Evolutionary conservation across 2,888 invertebrate species (phyloP).

Genomic region (Eilema sororculum): DNA sequence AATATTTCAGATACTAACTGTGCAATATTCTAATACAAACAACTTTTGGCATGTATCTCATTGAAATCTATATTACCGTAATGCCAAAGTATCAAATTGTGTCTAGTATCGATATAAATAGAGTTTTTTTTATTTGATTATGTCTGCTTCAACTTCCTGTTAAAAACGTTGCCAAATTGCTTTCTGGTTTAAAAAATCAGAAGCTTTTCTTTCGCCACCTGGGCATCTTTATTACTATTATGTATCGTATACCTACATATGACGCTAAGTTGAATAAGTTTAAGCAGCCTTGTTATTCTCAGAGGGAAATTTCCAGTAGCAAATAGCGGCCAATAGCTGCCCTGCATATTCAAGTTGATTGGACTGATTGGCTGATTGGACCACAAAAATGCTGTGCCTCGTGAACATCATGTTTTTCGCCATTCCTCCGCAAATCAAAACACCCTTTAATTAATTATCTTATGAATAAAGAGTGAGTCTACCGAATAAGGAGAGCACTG

Average conservation of each 20-base stretch:
- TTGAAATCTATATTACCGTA: slow-evolving; percentile 8
- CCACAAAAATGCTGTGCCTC: too few relatives aligned
- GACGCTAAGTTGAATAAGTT: too few relatives aligned
- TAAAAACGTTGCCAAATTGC: slow-evolving; percentile 37
- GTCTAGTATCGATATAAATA: slow-evolving; percentile 42
- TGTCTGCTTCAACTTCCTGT: slow-evolving; percentile 35
- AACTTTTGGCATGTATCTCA: slow-evolving; percentile 17
- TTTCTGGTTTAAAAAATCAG: slow-evolving; percentile 7
- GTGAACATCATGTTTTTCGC: too few relatives aligned
- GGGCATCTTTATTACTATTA: too few relatives aligned
- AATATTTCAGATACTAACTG: background rate
- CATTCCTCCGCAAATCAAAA: background rate
- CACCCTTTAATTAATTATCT: too few relatives aligned
- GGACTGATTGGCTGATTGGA: too few relatives aligned
- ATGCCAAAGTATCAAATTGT: slow-evolving; percentile 35
- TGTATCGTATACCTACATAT: too few relatives aligned
- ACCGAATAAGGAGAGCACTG: background rate
- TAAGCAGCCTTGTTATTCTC: too few relatives aligned
- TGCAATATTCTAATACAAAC: background rate
- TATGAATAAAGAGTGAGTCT: background rate
- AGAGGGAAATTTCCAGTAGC: too few relatives aligned
- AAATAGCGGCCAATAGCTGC: too few relatives aligned
- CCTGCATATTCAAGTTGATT: too few relatives aligned
- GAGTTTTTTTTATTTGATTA: slow-evolving; percentile 35
- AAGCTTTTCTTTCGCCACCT: too few relatives aligned